Percentiles rank a stretch among this genome's conserved stretches.
Evolutionary conservation across 2,888 invertebrate species (phyloP).

Genomic region (Mythimna albipuncta): DNA sequence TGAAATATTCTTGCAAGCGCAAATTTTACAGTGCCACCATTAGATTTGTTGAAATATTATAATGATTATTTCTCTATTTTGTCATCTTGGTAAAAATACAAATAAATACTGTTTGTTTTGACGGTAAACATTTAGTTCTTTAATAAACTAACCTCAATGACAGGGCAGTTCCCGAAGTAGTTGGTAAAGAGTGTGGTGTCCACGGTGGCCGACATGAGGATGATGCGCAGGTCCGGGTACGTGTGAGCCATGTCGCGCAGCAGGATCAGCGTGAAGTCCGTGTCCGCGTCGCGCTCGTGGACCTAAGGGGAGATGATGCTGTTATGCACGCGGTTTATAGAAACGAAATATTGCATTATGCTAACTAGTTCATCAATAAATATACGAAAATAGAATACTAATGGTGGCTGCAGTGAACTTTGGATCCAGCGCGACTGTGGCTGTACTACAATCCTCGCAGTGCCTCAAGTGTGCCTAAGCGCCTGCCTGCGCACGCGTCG

Average conservation of each 20-base stretch:
- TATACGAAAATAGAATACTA: too few relatives aligned
- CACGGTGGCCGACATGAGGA: slow-evolving; percentile 99
- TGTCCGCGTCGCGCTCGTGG: slow-evolving; percentile 95
- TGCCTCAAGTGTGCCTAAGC: too few relatives aligned
- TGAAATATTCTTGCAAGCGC: too few relatives aligned
- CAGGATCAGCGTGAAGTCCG: slow-evolving; percentile 98
- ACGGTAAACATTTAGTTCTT: not conserved
- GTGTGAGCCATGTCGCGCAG: slow-evolving; percentile 98
- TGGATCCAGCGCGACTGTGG: too few relatives aligned
- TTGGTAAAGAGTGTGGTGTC: slow-evolving; percentile 97
- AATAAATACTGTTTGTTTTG: not conserved
- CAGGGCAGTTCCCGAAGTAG: slow-evolving; percentile 97
- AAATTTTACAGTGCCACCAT: too few relatives aligned
- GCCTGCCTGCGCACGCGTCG: too few relatives aligned
- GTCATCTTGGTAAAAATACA: too few relatives aligned
- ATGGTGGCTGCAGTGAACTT: too few relatives aligned
- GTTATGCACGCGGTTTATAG: not conserved
- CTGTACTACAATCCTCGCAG: too few relatives aligned
- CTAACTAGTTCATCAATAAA: too few relatives aligned
- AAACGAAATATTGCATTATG: not conserved
- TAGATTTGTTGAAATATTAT: too few relatives aligned
- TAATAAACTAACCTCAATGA: slow-evolving; percentile 92
- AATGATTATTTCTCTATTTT: too few relatives aligned
- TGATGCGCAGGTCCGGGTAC: slow-evolving; percentile 97
- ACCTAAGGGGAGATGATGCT: slow-evolving; percentile 70